A percentile compares a stretch with the other conserved stretches of the same genome.
These are phyloP conservation scores for Eudyptes chrysolophus DNA, from an alignment of 2,113 vertebrate genomes.

Conservation along the genomic window DNA sequence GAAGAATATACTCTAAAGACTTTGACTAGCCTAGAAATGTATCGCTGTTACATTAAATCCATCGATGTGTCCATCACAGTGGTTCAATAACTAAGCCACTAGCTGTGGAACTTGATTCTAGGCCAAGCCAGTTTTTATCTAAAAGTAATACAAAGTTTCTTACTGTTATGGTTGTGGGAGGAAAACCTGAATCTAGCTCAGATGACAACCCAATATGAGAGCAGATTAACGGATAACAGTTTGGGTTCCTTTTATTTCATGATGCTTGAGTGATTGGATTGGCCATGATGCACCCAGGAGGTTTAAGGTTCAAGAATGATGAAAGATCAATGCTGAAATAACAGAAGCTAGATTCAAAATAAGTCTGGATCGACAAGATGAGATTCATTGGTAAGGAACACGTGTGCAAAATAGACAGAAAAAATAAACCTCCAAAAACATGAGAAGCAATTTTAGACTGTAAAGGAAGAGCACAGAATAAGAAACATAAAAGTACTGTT, in stretches of 20 bases:
- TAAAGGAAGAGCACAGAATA: neutral
- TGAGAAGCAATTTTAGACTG: neutral
- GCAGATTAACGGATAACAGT: slow-evolving; percentile 4
- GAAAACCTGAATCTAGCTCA: neutral
- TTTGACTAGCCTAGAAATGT: neutral
- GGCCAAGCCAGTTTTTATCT: slow-evolving; percentile 3
- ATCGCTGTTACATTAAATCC: neutral
- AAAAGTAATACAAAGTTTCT: slow-evolving; percentile 25
- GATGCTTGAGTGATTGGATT: neutral
- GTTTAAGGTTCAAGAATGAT: neutral
- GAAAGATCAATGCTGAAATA: neutral
- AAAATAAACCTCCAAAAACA: neutral
- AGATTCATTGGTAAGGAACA: neutral
- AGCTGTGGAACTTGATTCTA: slow-evolving; percentile 12
- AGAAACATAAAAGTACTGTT: neutral
- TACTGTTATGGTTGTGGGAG: neutral
- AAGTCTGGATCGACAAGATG: neutral
- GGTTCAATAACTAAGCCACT: neutral
- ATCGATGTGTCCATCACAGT: neutral
- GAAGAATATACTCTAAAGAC: neutral
- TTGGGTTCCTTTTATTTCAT: neutral
- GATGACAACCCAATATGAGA: neutral
- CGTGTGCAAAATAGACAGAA: neutral
- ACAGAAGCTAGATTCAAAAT: neutral
- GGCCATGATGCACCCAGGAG: neutral